Conservation (phyloP, 1,140 invertebrate genomes). For the Heterodera carotae region DNA sequence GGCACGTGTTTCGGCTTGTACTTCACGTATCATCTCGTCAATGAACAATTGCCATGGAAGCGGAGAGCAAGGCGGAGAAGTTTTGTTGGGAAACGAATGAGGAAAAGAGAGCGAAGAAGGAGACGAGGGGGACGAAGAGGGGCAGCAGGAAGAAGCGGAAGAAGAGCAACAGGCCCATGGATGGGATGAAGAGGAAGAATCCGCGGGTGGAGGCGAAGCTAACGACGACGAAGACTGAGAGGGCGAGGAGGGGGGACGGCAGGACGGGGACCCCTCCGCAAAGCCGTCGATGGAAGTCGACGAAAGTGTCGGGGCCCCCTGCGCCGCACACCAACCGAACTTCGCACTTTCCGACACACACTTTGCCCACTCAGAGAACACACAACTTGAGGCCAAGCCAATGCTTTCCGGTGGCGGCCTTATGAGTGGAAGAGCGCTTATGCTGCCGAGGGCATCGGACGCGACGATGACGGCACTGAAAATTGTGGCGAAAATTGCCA, state of each 20-base stretch:
- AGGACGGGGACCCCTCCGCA: background rate
- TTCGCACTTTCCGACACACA: background rate
- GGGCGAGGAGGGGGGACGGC: background rate
- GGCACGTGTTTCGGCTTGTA: slow-evolving; percentile 39
- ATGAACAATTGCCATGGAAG: slow-evolving; percentile 43
- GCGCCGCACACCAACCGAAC: slow-evolving; percentile 1
- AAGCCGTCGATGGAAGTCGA: background rate
- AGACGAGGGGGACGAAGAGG: background rate
- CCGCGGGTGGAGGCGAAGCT: background rate
- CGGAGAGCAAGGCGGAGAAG: background rate
- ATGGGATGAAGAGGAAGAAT: background rate
- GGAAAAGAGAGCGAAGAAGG: background rate
- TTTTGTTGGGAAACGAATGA: background rate
- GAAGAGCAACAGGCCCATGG: too few relatives aligned
- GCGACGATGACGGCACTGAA: background rate
- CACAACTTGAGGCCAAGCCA: background rate
- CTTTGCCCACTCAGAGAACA: background rate
- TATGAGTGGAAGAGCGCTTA: slow-evolving; percentile 5
- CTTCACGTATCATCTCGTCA: slow-evolving; percentile 44
- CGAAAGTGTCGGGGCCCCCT: background rate
- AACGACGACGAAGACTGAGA: background rate
- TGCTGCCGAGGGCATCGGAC: background rate
- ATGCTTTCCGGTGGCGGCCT: background rate
- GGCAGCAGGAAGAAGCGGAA: background rate
- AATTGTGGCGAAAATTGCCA: too few relatives aligned